Percentiles rank a stretch among this genome's conserved stretches.
Evolutionary conservation across 2,113 vertebrate genomes (phyloP).

Genomic region (Charina bottae): DNA sequence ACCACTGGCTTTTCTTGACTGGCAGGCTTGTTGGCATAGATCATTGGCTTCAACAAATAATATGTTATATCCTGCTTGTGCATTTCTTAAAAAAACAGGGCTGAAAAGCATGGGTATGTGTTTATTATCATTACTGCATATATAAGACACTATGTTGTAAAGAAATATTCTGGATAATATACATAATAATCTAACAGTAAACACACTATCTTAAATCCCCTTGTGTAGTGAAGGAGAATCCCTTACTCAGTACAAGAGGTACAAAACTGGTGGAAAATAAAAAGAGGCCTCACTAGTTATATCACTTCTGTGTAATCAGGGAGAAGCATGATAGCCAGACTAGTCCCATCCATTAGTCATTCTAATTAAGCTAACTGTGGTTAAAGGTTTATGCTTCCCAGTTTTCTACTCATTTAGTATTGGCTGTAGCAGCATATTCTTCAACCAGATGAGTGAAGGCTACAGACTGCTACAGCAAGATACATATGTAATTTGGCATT

Average conservation of each 20-base stretch:
- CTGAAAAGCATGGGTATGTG: background rate
- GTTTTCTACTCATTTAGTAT: background rate
- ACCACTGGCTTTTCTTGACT: background rate
- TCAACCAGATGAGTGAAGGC: background rate
- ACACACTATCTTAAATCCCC: background rate
- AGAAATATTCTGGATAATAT: background rate
- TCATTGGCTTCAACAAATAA: background rate
- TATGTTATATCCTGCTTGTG: background rate
- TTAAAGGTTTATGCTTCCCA: background rate
- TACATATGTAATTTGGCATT: background rate
- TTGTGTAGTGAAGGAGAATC: background rate
- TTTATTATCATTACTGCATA: background rate
- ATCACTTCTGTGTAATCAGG: accelerated
- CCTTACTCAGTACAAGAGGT: background rate
- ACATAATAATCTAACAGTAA: background rate
- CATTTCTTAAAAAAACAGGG: background rate
- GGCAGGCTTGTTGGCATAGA: background rate
- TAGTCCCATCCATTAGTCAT: too few species aligned
- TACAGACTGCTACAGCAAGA: background rate
- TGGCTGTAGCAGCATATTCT: background rate
- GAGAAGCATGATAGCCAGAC: background rate
- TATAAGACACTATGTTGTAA: background rate
- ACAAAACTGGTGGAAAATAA: background rate
- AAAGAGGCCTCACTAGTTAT: background rate
- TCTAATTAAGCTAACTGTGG: background rate